These are phyloP conservation scores for Mustelus asterias DNA, from an alignment of 2,113 vertebrate species.

Conservation along the genomic window DNA sequence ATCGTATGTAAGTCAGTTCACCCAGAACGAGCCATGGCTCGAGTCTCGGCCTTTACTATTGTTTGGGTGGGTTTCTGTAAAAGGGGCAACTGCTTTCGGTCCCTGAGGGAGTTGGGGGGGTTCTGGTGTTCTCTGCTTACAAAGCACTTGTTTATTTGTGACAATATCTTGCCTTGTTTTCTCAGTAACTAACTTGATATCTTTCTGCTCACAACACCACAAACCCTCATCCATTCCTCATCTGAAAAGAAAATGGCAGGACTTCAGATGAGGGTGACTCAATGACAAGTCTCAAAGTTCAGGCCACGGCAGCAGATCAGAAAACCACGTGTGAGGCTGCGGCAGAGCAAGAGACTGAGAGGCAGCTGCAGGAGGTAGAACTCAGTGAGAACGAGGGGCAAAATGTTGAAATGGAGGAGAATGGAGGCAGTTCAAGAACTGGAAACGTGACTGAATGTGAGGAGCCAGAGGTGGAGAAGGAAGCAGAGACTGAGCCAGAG, in stretches of 20 bases:
- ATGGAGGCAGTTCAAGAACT: not conserved
- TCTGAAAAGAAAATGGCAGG: not conserved
- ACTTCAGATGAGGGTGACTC: not conserved
- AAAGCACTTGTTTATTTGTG: not conserved
- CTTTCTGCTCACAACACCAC: not conserved
- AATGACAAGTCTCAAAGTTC: no score
- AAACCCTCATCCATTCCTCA: no score
- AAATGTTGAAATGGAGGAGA: not conserved
- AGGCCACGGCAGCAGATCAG: not conserved
- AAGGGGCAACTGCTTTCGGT: no score
- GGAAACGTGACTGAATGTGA: not conserved
- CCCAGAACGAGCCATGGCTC: no score
- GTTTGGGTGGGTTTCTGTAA: no score
- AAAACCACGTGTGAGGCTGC: not conserved
- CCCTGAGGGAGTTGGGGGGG: constrained; percentile 41
- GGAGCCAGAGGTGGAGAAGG: not conserved
- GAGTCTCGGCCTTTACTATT: no score
- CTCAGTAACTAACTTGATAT: not conserved
- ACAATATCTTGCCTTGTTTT: not conserved
- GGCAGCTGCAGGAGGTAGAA: constrained; percentile 8
- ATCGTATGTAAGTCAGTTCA: no score
- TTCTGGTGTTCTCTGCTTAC: not conserved
- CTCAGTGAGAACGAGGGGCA: not conserved
- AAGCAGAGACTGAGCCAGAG: not conserved
- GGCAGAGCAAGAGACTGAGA: constrained; percentile 40